phyloP scores from a whole-genome alignment of 2,797 vertebrate genomes.

The Tenualosa ilisha region DNA sequence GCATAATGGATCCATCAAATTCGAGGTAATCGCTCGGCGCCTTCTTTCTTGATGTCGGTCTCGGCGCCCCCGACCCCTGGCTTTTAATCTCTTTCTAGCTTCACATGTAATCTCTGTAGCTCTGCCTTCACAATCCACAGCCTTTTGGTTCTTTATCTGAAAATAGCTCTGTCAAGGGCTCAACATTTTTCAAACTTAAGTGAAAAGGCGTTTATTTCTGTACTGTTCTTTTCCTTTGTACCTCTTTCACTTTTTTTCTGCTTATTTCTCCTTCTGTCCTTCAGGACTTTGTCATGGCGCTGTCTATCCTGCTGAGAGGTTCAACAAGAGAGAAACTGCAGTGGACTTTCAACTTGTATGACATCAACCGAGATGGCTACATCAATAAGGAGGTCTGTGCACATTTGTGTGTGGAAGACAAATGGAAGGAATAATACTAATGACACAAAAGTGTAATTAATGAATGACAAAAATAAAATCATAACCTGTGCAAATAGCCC shows the following conservation, averaged over 20 bases:
- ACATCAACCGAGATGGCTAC: slow-evolving; percentile 95
- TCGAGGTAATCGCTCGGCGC: slow-evolving; percentile 80
- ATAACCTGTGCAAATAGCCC: not conserved
- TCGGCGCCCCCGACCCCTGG: not conserved
- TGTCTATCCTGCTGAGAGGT: slow-evolving; percentile 91
- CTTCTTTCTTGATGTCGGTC: not conserved
- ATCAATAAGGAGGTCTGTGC: slow-evolving; percentile 93
- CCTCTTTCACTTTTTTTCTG: not conserved
- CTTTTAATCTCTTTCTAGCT: not conserved
- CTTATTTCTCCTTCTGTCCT: slow-evolving; percentile 24
- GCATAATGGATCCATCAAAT: slow-evolving; percentile 94
- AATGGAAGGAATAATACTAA: not conserved
- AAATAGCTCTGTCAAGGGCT: not conserved
- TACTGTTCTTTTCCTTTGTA: not conserved
- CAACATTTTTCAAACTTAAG: not conserved
- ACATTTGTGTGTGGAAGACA: not conserved
- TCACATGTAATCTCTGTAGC: not conserved
- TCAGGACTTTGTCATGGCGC: slow-evolving; percentile 93
- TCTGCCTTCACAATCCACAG: not conserved
- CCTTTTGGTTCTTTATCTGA: not conserved
- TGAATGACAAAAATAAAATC: not conserved
- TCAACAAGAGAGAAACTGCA: slow-evolving; percentile 92
- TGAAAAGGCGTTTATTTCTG: not conserved
- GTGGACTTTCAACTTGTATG: slow-evolving; percentile 97
- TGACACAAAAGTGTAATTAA: not conserved